A percentile compares a stretch with the other conserved stretches of the same genome.
Evolutionary conservation across 2,797 vertebrate genomes (phyloP).

Genomic region (Phrynocephalus forsythii): DNA sequence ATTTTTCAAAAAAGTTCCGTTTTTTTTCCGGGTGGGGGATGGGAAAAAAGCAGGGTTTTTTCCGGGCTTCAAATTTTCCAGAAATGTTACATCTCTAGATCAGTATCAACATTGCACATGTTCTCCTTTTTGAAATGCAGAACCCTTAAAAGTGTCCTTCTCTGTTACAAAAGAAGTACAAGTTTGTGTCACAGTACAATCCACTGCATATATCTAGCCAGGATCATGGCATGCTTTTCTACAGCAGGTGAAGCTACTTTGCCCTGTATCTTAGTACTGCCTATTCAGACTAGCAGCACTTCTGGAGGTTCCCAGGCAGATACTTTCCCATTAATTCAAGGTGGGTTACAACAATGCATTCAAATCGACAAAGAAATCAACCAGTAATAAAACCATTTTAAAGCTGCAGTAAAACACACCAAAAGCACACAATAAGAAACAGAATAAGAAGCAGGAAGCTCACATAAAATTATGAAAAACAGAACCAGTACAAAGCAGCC

Average conservation of each 20-base stretch:
- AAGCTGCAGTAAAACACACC: neutral
- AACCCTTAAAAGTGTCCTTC: neutral
- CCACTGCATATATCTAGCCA: neutral
- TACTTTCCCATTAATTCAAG: neutral
- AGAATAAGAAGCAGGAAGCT: neutral
- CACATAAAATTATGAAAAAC: neutral
- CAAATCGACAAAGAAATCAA: neutral
- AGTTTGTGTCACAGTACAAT: neutral
- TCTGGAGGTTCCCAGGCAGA: neutral
- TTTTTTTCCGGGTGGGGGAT: too few relatives aligned
- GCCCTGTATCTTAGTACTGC: neutral
- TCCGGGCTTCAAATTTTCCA: too few relatives aligned
- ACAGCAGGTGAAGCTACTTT: neutral
- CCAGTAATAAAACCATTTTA: slow-evolving; percentile 10
- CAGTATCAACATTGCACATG: neutral
- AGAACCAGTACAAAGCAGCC: neutral
- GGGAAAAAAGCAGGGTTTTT: too few relatives aligned
- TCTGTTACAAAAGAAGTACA: too few relatives aligned
- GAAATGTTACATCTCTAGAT: neutral
- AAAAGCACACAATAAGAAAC: neutral
- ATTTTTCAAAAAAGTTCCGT: too few relatives aligned
- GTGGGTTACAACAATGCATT: neutral
- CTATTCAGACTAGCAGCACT: too few relatives aligned
- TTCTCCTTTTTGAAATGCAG: neutral
- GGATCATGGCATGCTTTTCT: too few relatives aligned